These are phyloP conservation scores for Kryptolebias marmoratus DNA, from an alignment of 2,113 vertebrate genomes.

Conservation along the genomic window DNA sequence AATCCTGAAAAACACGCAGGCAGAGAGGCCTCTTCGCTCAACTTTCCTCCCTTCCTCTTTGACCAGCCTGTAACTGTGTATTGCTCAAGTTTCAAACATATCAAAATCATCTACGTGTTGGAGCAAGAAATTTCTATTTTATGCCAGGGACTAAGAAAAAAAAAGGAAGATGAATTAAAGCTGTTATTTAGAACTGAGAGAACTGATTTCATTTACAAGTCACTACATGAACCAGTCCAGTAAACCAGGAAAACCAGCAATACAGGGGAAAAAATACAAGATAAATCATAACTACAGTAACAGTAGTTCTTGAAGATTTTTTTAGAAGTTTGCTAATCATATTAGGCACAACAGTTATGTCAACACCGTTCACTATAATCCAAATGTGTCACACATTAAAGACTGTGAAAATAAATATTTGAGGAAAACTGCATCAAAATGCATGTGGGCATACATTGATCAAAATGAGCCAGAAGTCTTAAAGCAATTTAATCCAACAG, in stretches of 20 bases:
- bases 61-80: neutral
- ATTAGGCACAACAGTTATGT: too few species aligned
- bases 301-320: too few species aligned
- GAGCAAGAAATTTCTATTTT: neutral
- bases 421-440: neutral
- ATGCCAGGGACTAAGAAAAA: too few species aligned
- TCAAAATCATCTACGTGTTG: slow-evolving; percentile 2
- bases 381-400: neutral
- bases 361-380: neutral
- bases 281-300: too few species aligned
- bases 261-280: too few species aligned
- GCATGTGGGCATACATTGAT: neutral
- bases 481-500: too few species aligned
- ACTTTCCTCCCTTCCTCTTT: slow-evolving; percentile 14
- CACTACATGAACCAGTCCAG: neutral
- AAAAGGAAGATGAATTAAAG: too few species aligned
- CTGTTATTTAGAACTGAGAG: too few species aligned
- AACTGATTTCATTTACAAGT: too few species aligned
- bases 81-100: neutral
- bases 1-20: neutral
- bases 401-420: neutral
- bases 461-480: neutral
- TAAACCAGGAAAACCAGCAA: slow-evolving; percentile 33
- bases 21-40: slow-evolving; percentile 2
- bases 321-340: too few species aligned